Conservation (phyloP, 2,797 vertebrate genomes). For the Anolis apletophallus region DNA sequence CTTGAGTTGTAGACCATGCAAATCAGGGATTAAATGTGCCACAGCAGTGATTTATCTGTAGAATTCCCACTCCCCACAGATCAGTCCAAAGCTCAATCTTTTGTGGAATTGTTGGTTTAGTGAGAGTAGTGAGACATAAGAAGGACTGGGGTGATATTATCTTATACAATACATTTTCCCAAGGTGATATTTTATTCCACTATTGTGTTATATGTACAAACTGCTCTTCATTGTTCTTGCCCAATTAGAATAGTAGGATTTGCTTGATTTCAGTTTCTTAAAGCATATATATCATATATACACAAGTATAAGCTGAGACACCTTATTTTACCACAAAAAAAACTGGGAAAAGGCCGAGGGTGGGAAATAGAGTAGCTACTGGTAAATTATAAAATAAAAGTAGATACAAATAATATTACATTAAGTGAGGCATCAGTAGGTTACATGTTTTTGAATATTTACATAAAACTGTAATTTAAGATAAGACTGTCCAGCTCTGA, state of each 20-base stretch:
- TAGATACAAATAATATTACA: too few relatives aligned
- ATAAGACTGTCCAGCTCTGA: too few relatives aligned
- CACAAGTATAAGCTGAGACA: too few relatives aligned
- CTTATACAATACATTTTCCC: neutral
- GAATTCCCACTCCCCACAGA: neutral
- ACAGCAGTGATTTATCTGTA: neutral
- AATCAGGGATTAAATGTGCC: neutral
- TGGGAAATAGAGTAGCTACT: too few relatives aligned
- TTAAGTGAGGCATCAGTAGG: too few relatives aligned
- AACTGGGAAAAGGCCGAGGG: too few relatives aligned
- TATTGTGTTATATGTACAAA: neutral
- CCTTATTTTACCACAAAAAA: too few relatives aligned
- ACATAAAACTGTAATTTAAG: too few relatives aligned
- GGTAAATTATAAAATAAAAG: too few relatives aligned
- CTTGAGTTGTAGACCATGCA: neutral
- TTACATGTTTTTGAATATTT: too few relatives aligned
- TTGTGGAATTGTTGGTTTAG: neutral
- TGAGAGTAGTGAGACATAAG: neutral
- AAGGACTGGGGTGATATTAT: neutral
- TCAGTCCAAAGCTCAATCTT: neutral
- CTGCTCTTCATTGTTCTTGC: neutral
- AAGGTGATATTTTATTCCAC: neutral
- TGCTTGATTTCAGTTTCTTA: neutral
- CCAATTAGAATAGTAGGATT: neutral
- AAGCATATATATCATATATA: neutral